These are phyloP conservation scores for Falcunculus frontatus DNA, from an alignment of 2,113 vertebrate species.

Conservation along the genomic window DNA sequence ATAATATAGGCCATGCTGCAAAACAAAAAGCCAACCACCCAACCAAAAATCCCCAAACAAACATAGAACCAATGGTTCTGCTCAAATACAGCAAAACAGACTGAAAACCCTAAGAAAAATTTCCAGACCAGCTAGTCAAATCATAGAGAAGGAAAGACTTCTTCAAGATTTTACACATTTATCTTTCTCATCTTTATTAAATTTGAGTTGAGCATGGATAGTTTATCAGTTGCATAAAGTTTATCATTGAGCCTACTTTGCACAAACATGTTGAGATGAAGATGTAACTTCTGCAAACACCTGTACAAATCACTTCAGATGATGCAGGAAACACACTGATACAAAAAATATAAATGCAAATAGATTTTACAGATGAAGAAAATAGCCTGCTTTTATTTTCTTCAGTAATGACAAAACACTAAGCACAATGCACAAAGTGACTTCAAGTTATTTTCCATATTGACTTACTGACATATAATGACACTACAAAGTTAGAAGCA, in stretches of 20 bases:
- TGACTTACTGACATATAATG: background rate
- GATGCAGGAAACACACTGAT: background rate
- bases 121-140: background rate
- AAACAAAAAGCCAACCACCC: background rate
- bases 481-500: background rate
- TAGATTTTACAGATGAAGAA: background rate
- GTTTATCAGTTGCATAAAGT: background rate
- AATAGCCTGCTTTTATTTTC: background rate
- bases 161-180: background rate
- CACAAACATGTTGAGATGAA: background rate
- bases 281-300: background rate
- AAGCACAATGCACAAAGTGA: background rate
- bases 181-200: background rate
- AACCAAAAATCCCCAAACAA: background rate
- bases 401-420: background rate
- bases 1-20: accelerated
- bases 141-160: background rate
- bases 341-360: background rate
- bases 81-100: background rate
- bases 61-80: background rate
- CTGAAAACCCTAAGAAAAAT: background rate
- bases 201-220: background rate
- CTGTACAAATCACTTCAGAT: background rate
- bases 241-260: background rate
- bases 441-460: background rate